These are phyloP conservation scores for Pantelozetes paolii DNA, from an alignment of 2,888 invertebrate species.

Conservation along the genomic window DNA sequence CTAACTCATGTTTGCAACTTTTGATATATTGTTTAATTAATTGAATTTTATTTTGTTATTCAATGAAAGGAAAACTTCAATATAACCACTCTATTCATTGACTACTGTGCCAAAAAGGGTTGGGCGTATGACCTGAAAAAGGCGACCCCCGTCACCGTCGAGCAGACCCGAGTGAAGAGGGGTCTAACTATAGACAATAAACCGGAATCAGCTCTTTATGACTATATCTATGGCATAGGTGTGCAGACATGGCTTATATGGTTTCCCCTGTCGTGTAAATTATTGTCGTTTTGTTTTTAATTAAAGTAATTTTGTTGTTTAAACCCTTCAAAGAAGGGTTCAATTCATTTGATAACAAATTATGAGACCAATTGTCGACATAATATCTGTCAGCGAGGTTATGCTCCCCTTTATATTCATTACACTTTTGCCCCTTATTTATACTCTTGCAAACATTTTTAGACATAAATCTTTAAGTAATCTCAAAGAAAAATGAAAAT, in stretches of 20 bases:
- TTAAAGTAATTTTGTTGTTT: not conserved
- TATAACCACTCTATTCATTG: conserved; percentile 53
- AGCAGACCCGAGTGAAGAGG: not conserved
- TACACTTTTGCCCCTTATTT: no score
- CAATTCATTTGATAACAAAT: no score
- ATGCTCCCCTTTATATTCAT: no score
- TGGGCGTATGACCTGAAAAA: conserved; percentile 44
- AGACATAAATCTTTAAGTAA: no score
- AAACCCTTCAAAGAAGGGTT: not conserved
- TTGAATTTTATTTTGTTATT: not conserved
- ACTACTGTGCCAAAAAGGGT: conserved; percentile 52
- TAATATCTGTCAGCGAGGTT: no score
- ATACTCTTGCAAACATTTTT: no score
- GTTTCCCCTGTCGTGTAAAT: not conserved
- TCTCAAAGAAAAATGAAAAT: no score
- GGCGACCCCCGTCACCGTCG: not conserved
- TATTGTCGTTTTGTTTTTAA: not conserved
- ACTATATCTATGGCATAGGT: not conserved
- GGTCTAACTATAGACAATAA: not conserved
- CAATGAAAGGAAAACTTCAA: conserved; percentile 49
- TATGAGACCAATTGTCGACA: no score
- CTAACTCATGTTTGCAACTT: no score
- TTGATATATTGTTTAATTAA: not conserved
- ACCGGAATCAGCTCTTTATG: not conserved
- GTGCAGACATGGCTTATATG: conserved; percentile 26